phyloP scores from a whole-genome alignment of 1,140 invertebrate genomes.

The Drosophila takahashii region DNA sequence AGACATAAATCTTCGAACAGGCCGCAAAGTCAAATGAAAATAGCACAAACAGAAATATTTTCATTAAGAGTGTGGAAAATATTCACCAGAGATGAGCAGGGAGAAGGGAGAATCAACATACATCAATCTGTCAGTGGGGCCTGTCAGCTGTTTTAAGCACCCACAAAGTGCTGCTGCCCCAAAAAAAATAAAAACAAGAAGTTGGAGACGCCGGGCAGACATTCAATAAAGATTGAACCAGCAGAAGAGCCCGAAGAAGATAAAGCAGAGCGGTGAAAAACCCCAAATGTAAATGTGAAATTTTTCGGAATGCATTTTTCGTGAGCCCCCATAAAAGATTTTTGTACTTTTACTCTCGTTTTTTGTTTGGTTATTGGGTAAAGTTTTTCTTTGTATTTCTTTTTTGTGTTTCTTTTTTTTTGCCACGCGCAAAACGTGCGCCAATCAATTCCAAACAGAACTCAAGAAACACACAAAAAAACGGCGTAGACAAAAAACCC shows the following conservation, averaged over 20 bases:
- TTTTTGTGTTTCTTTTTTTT: slow-evolving; percentile 5
- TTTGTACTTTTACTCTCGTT: slow-evolving; percentile 35
- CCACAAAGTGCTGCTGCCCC: slow-evolving; percentile 73
- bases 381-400: slow-evolving; percentile 18
- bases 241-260: slow-evolving; percentile 22
- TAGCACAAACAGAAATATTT: slow-evolving; percentile 80
- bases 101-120: slow-evolving; percentile 70
- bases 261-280: slow-evolving; percentile 36
- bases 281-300: slow-evolving; percentile 57
- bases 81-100: slow-evolving; percentile 23
- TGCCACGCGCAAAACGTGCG: slow-evolving; percentile 79
- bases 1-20: slow-evolving; percentile 67
- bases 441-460: slow-evolving; percentile 71
- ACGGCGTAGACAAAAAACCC: slow-evolving; percentile 41
- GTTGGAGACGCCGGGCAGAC: slow-evolving; percentile 38
- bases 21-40: slow-evolving; percentile 65
- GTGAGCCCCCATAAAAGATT: slow-evolving; percentile 33
- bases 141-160: slow-evolving; percentile 82
- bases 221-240: slow-evolving; percentile 73
- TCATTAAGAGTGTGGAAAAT: slow-evolving; percentile 76
- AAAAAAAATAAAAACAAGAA: slow-evolving; percentile 27
- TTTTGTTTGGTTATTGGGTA: slow-evolving; percentile 34
- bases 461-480: slow-evolving; percentile 19
- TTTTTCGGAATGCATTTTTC: slow-evolving; percentile 56
- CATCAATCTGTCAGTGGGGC: slow-evolving; percentile 82